A percentile compares a stretch with the other conserved stretches of the same genome.
These are phyloP conservation scores for Coccyzus lansbergi DNA, from an alignment of 2,797 vertebrate species.

Conservation along the genomic window DNA sequence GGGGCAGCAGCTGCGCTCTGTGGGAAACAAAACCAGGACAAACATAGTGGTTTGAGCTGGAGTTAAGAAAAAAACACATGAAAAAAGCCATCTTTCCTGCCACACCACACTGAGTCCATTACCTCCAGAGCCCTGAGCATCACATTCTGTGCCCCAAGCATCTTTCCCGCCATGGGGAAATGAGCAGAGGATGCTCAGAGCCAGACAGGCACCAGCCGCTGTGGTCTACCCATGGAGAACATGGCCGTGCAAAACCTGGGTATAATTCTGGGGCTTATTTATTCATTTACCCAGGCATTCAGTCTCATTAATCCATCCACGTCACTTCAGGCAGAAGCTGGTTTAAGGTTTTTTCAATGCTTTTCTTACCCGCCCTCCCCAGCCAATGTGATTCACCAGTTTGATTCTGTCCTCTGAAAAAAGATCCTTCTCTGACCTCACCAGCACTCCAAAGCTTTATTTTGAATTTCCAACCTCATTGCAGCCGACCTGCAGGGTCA, in stretches of 20 bases:
- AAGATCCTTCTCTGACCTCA: neutral
- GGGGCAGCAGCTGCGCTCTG: conserved; percentile 98
- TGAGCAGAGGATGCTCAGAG: neutral
- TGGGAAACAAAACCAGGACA: conserved; percentile 45
- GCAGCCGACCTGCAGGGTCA: neutral
- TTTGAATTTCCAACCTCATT: neutral
- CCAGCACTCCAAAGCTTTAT: neutral
- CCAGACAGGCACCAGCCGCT: accelerated
- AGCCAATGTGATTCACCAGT: accelerated
- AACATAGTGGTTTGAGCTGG: neutral
- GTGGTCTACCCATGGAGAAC: neutral
- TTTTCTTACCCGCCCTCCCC: neutral
- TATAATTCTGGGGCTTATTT: neutral
- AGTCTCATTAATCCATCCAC: neutral
- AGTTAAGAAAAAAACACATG: neutral
- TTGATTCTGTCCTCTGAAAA: neutral
- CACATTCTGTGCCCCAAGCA: accelerated
- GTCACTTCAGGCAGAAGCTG: neutral
- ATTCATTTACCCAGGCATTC: neutral
- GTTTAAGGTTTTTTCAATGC: neutral
- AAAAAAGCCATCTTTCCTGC: neutral
- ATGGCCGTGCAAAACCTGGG: neutral
- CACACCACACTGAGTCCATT: neutral
- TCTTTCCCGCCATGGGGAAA: accelerated
- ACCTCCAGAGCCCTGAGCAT: neutral